Evolutionary conservation across 2,888 invertebrate genomes (phyloP).

Genomic region (Dolichomitus sp.): DNA sequence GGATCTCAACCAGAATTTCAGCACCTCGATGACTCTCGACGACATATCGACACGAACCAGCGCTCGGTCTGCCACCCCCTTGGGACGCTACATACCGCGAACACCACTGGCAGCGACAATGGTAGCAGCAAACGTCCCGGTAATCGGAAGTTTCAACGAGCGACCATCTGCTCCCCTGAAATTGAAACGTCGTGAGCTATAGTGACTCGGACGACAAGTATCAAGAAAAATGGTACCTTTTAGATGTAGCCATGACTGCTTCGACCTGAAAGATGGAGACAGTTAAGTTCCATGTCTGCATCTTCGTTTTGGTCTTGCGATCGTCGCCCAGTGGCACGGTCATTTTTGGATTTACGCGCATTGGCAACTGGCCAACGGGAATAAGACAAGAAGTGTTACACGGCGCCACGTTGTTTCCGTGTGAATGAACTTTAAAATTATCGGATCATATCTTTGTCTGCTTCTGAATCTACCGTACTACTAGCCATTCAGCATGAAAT

Average conservation of each 20-base stretch:
- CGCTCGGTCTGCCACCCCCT: slow-evolving; percentile 6
- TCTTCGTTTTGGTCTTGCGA: slow-evolving; percentile 47
- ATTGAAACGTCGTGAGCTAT: slow-evolving; percentile 50
- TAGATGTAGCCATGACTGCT: slow-evolving; percentile 1
- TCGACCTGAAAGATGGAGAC: no score
- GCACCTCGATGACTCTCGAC: slow-evolving; percentile 13
- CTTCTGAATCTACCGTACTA: not conserved
- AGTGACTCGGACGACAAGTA: slow-evolving; percentile 1
- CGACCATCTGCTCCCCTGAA: slow-evolving; percentile 22
- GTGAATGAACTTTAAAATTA: slow-evolving; percentile 62
- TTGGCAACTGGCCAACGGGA: slow-evolving; percentile 75
- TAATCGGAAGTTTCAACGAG: slow-evolving; percentile 56
- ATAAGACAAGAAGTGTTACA: slow-evolving; percentile 71
- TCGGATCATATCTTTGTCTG: slow-evolving; percentile 21
- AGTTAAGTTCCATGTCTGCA: slow-evolving; percentile 1
- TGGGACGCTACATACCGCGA: slow-evolving; percentile 3
- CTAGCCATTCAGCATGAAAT: not conserved
- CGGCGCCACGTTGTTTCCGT: slow-evolving; percentile 65
- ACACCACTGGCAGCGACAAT: slow-evolving; percentile 6
- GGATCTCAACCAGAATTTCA: slow-evolving; percentile 26
- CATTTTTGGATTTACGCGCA: slow-evolving; percentile 79
- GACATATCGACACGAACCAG: slow-evolving; percentile 50
- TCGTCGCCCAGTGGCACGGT: slow-evolving; percentile 60
- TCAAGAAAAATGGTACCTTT: not conserved
- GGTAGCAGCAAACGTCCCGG: slow-evolving; percentile 24